Percentiles rank a stretch among this genome's conserved stretches.
These are phyloP conservation scores for Callinectes sapidus DNA, from an alignment of 2,888 invertebrate genomes.

Conservation along the genomic window DNA sequence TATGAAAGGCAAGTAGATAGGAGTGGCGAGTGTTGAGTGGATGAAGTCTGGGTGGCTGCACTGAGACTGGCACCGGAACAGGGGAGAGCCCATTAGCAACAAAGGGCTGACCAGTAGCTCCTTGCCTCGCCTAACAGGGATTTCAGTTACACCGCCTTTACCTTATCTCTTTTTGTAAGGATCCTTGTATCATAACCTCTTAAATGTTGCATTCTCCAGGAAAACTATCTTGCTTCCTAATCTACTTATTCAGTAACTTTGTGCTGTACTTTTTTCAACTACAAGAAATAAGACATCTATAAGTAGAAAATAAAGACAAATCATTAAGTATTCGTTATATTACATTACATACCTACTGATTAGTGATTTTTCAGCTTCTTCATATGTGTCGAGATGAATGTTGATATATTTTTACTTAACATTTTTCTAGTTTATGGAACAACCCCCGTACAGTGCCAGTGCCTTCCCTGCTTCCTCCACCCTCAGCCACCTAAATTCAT, in stretches of 20 bases:
- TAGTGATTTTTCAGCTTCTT: background rate
- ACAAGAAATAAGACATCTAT: background rate
- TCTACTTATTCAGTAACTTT: background rate
- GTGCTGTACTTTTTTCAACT: background rate
- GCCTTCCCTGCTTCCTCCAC: background rate
- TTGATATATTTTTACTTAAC: background rate
- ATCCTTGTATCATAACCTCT: background rate
- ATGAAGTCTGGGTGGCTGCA: background rate
- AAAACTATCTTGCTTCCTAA: background rate
- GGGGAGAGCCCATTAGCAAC: background rate
- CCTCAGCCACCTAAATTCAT: background rate
- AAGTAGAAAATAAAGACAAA: background rate
- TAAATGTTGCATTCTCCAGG: no score
- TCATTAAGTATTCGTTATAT: background rate
- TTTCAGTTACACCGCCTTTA: background rate
- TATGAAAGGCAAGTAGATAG: background rate
- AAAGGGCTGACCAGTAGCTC: background rate
- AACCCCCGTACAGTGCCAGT: background rate
- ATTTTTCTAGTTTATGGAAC: background rate
- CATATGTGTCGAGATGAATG: background rate
- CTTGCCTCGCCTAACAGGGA: background rate
- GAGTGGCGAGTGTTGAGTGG: background rate
- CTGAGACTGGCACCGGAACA: background rate
- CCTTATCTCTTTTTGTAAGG: background rate
- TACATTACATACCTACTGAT: background rate